These are phyloP conservation scores for Xenops minutus DNA, from an alignment of 2,797 vertebrate genomes.

Conservation along the genomic window DNA sequence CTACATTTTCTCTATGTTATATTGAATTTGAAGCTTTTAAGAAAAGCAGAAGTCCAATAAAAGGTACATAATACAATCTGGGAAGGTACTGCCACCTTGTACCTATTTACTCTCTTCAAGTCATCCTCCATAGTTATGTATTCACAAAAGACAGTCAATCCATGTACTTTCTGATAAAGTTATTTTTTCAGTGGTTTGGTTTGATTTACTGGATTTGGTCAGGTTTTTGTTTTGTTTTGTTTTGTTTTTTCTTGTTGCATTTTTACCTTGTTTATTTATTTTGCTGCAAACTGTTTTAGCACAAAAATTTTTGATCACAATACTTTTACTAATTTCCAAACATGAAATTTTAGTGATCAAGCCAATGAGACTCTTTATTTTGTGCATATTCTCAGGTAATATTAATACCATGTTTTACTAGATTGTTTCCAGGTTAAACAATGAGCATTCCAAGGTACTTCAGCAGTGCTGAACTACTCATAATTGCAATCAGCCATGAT, in stretches of 20 bases:
- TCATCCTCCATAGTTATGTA: not conserved
- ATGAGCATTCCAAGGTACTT: conserved; percentile 64
- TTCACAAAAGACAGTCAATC: not conserved
- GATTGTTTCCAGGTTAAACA: conserved; percentile 71
- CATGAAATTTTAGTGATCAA: conserved; percentile 39
- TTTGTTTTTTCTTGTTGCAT: not conserved
- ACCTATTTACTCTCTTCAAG: not conserved
- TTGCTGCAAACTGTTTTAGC: not conserved
- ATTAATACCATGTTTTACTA: conserved; percentile 22
- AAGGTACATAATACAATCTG: not conserved
- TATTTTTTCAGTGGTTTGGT: not conserved
- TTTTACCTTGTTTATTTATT: not conserved
- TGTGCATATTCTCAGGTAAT: conserved; percentile 27
- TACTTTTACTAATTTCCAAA: not conserved
- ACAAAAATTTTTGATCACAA: not conserved
- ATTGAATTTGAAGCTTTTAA: not conserved
- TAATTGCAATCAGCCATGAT: conserved; percentile 67
- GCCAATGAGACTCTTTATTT: not conserved
- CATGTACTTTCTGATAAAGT: not conserved
- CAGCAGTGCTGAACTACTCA: not conserved
- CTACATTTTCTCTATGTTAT: not conserved
- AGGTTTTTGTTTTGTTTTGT: not conserved
- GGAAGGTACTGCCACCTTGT: not conserved
- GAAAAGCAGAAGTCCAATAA: not conserved
- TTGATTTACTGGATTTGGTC: not conserved